Conservation (phyloP, 2,113 vertebrate species). For the Micronycteris hirsuta region DNA sequence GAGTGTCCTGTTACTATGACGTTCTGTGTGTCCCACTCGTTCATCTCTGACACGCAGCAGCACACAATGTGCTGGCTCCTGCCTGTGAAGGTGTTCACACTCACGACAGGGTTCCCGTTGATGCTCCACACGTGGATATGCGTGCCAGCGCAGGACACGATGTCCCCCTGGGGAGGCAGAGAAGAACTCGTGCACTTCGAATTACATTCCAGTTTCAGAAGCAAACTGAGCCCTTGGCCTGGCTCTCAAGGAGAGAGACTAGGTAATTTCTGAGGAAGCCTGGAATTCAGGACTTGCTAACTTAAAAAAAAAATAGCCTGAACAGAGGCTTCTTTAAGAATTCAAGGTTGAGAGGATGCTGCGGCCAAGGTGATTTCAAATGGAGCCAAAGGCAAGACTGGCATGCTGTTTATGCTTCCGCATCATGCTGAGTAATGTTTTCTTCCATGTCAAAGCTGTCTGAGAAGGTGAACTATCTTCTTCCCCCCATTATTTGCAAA, state of each 20-base stretch:
- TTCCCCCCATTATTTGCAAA: not conserved
- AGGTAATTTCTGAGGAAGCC: not conserved
- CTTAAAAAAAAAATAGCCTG: not conserved
- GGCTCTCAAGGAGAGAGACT: not conserved
- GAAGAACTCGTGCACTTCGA: not conserved
- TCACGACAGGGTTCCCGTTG: conserved; percentile 95
- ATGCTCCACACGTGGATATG: conserved; percentile 99
- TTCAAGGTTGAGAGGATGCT: not conserved
- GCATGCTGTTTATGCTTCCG: accelerated
- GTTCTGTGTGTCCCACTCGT: conserved; percentile 99
- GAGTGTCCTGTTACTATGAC: conserved; percentile 98
- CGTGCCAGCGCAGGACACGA: conserved; percentile 95
- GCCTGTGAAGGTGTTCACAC: conserved; percentile 96
- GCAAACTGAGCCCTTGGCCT: not conserved
- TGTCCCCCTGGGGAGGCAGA: conserved; percentile 87
- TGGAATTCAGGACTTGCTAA: not conserved
- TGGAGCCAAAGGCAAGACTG: too few relatives aligned
- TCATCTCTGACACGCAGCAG: conserved; percentile 98
- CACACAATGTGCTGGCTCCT: conserved; percentile 96
- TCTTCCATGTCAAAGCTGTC: not conserved
- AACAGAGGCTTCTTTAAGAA: not conserved
- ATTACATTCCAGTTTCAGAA: not conserved
- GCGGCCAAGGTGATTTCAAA: accelerated
- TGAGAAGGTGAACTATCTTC: not conserved
- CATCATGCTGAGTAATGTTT: accelerated